Percentiles rank a stretch among this genome's conserved stretches.
phyloP scores from a whole-genome alignment of 2,113 vertebrate genomes.

The Platichthys flesus region DNA sequence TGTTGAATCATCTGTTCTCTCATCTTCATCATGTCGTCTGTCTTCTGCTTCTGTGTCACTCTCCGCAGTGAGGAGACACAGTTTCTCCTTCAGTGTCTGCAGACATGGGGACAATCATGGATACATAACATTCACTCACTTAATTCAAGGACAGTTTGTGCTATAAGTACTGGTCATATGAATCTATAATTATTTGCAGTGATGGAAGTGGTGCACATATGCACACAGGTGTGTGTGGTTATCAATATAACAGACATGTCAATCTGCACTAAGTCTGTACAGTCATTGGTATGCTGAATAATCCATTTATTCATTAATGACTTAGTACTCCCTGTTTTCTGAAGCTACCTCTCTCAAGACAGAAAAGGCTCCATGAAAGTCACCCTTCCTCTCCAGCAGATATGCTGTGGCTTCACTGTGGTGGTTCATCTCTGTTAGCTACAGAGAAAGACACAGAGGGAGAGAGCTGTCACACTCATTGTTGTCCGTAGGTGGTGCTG shows the following conservation, averaged over 20 bases:
- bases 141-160: background rate
- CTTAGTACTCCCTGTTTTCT: background rate
- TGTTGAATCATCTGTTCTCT: slow-evolving; percentile 46
- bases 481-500: background rate
- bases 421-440: slow-evolving; percentile 90
- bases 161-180: too few species aligned
- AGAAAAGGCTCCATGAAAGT: slow-evolving; percentile 90
- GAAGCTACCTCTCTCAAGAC: slow-evolving; percentile 87
- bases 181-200: background rate
- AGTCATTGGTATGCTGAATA: background rate
- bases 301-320: background rate
- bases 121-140: background rate
- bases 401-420: slow-evolving; percentile 89
- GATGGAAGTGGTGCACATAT: background rate
- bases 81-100: slow-evolving; percentile 77
- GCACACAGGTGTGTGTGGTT: background rate
- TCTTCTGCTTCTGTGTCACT: slow-evolving; percentile 6
- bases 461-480: too few species aligned
- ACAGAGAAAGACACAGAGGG: background rate
- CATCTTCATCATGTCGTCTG: background rate
- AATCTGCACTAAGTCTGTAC: background rate
- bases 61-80: slow-evolving; percentile 66
- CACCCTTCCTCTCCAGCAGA: slow-evolving; percentile 93
- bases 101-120: background rate
- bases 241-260: background rate